Conservation (phyloP, 2,888 invertebrate species). For the Labia minor region DNA sequence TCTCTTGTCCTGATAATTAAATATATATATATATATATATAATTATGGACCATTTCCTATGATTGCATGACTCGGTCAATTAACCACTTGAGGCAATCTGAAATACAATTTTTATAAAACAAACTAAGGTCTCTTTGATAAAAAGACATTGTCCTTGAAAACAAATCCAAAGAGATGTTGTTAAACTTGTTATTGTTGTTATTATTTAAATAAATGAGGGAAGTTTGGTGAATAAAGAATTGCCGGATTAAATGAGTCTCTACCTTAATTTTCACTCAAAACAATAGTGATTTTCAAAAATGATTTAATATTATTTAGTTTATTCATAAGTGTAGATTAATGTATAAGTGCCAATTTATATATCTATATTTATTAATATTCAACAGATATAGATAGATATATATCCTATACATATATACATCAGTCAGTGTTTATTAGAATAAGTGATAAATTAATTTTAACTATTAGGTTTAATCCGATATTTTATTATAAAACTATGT, state of each 20-base stretch:
- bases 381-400: too few relatives aligned
- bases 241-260: not conserved
- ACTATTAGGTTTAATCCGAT: too few relatives aligned
- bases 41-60: too few relatives aligned
- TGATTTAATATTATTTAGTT: not conserved
- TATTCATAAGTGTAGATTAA: not conserved
- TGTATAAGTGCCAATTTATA: not conserved
- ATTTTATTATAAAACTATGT: too few relatives aligned
- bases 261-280: not conserved
- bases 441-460: too few relatives aligned
- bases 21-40: too few relatives aligned
- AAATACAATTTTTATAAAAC: not conserved
- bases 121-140: not conserved
- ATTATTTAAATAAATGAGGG: not conserved
- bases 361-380: too few relatives aligned
- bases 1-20: too few relatives aligned
- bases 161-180: not conserved
- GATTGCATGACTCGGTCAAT: conserved; percentile 4
- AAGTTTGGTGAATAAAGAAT: not conserved
- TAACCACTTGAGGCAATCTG: not conserved
- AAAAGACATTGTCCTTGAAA: not conserved
- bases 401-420: too few relatives aligned
- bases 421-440: too few relatives aligned
- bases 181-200: not conserved
- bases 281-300: not conserved